Conservation (phyloP, 2,113 vertebrate genomes). For the Narcine bancroftii region DNA sequence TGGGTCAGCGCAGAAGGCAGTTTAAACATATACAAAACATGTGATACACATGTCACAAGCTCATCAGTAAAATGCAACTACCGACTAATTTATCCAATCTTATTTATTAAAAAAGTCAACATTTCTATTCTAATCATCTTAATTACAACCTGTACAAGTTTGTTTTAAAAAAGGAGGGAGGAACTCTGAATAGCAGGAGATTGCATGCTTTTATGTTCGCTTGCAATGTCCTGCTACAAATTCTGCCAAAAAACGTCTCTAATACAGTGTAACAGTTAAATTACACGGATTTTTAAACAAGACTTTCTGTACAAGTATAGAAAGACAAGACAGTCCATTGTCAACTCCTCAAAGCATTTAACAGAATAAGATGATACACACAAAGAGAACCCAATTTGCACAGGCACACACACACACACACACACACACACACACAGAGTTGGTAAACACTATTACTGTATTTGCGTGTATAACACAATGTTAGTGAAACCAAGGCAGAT, state of each 20-base stretch:
- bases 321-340: not conserved
- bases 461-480: not conserved
- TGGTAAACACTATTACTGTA: not conserved
- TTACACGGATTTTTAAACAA: constrained; percentile 24
- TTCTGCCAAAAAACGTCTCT: not conserved
- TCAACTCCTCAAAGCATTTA: not conserved
- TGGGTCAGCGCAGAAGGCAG: not conserved
- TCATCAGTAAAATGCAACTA: not conserved
- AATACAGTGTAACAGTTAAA: constrained; percentile 23
- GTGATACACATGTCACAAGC: not conserved
- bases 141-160: constrained; percentile 26
- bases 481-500: not conserved
- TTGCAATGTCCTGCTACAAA: constrained; percentile 16
- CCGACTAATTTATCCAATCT: constrained; percentile 18
- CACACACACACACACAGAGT: not conserved
- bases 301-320: constrained; percentile 31
- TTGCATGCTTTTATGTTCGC: not conserved
- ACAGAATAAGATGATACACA: not conserved
- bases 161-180: not conserved
- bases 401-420: not conserved
- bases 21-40: not conserved
- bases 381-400: not conserved
- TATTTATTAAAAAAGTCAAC: constrained; percentile 23
- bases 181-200: not conserved
- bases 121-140: constrained; percentile 29